Evolutionary conservation across 2,797 vertebrate genomes (phyloP).

Genomic region (Danio albolineatus): DNA sequence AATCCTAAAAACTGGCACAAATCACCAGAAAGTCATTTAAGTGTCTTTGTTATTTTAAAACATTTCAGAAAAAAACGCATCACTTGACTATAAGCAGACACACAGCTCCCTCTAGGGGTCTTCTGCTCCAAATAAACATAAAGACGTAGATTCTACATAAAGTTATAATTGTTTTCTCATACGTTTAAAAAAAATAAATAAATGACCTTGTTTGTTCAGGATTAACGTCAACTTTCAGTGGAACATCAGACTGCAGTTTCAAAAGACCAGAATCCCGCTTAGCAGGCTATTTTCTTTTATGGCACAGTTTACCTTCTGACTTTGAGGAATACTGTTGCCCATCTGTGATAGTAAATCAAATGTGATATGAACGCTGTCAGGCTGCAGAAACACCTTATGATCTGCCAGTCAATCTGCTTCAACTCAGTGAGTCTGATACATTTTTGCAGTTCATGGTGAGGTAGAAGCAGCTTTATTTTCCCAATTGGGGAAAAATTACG

Average conservation of each 20-base stretch:
- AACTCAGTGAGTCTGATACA: not conserved
- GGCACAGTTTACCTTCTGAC: not conserved
- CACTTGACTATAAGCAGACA: not conserved
- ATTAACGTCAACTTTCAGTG: not conserved
- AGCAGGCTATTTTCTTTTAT: not conserved
- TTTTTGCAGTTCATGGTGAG: not conserved
- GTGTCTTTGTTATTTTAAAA: not conserved
- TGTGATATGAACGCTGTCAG: not conserved
- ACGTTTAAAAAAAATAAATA: no score
- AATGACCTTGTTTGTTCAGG: not conserved
- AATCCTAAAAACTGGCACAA: not conserved
- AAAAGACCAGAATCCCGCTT: not conserved
- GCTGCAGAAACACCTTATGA: not conserved
- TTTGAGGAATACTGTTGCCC: not conserved
- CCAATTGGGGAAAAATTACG: no score
- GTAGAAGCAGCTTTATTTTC: no score
- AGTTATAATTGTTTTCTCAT: no score
- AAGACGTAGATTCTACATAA: not conserved
- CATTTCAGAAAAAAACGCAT: not conserved
- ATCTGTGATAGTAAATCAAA: conserved; percentile 13
- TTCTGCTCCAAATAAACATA: not conserved
- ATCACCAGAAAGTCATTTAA: not conserved
- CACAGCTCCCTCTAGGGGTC: conserved; percentile 7
- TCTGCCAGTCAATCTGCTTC: not conserved
- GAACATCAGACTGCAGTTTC: not conserved